These are phyloP conservation scores for Hemicrepidius hirtus DNA, from an alignment of 2,888 invertebrate genomes.

Conservation along the genomic window DNA sequence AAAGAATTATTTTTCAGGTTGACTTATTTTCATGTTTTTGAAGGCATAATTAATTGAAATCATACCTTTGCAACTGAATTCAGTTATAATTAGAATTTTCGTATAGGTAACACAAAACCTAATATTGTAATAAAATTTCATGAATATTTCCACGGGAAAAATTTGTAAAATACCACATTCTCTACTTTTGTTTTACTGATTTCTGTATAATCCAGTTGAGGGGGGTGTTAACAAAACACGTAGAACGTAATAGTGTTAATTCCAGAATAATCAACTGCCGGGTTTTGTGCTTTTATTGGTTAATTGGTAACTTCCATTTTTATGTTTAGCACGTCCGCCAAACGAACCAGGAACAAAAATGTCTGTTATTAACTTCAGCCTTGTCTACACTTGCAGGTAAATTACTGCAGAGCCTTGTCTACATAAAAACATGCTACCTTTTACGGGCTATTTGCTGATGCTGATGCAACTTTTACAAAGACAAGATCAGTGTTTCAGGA, in stretches of 20 bases:
- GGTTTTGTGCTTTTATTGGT: constrained; percentile 11
- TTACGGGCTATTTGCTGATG: background rate
- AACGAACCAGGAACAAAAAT: constrained; percentile 25
- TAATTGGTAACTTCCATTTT: constrained; percentile 11
- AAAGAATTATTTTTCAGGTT: background rate
- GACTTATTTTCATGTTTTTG: background rate
- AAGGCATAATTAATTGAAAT: constrained; percentile 1
- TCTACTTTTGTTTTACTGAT: background rate
- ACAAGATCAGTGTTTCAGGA: constrained; percentile 25
- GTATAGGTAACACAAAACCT: background rate
- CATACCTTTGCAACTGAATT: background rate
- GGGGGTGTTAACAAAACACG: background rate
- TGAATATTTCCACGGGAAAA: no score
- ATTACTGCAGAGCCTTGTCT: constrained; percentile 25
- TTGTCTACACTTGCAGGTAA: constrained; percentile 35
- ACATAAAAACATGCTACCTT: constrained; percentile 26
- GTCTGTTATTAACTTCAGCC: constrained; percentile 34
- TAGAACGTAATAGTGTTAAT: background rate
- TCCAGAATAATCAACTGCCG: constrained; percentile 2
- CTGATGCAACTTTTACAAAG: constrained; percentile 31
- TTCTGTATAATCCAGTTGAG: background rate
- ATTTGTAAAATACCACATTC: no score
- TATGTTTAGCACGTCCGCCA: constrained; percentile 1
- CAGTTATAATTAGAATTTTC: constrained; percentile 7
- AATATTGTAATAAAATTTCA: no score